Evolutionary conservation across 2,888 invertebrate genomes (phyloP), one percentile per base, ranked within the genome.

Genomic region (Homarus gammarus): DNA sequence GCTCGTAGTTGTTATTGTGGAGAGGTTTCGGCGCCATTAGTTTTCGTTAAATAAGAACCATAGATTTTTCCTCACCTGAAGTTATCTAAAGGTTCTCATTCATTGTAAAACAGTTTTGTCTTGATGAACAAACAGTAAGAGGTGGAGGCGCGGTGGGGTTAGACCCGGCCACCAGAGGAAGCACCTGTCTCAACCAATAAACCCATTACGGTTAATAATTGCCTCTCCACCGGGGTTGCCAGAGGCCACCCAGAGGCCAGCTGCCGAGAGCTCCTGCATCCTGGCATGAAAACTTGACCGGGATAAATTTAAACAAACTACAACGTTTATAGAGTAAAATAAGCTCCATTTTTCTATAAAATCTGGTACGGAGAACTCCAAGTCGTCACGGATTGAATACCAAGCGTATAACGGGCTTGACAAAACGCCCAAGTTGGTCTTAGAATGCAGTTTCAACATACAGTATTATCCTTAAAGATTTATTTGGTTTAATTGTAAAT

Each of bases 171-270:
- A 12, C 49, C 31, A 84, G 56, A 84, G 84, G 84, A 84, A 75
- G 75, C 84, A 73, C 84, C 84, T 84, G 75, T 84, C 84, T 56
- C 75, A 84, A 75, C 84, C 84, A 84, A 84, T 84, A 84, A 75
- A 61, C 8, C 84, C 84, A 84, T 84, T 84, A 84, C 75, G 40
- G 72, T 75, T 40, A 68, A 73, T 84, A 75, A 84, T 75, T 84
- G 84, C 61, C 84, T 44, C 61, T 75, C 84, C 75, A 56, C 64
- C 64, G 22, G 22, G 61, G 75, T 75, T 84, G 84, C 84, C 84
- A 84, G 75, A 73, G 73, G 84, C 75, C 75, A 56, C 38, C 64
- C 31, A 27, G 64, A 64, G n/a, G 56, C 56, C 64, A 64, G n/a
- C 18, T 64, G 64, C 64, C 27, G 6, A 2, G 3, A 64, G 64